Base-by-base conservation (phyloP, 2,888 invertebrate genomes). In the Athrips mouffetella region DNA sequence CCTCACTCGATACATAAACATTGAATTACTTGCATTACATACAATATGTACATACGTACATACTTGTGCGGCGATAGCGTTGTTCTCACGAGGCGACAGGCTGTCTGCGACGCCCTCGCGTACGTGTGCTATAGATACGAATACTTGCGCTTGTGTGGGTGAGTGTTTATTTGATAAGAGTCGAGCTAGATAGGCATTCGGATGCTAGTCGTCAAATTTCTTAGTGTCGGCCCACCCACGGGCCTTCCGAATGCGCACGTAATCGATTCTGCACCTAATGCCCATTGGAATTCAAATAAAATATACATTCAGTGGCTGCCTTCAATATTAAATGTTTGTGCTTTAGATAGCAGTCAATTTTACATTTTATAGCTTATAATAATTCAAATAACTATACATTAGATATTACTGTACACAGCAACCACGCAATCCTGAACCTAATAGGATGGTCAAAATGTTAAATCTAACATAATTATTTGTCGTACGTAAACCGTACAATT, bases 81-180 rank as follows among this genome's bases (percentile, higher is more conserved):
- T 79, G 80, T 82, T 81, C 78, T 74, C 80, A 77, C 76, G 76
- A 39, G 84, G 88, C 88, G 88, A 88, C 88, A 87, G 69, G 83
- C 88, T 76, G 88, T 88, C 88, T 88, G 87, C 80, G 74, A 58
- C 75, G 79, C 62, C 74, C 71, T 66, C 76, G 73, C 72, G 77
- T 65, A 72, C 71, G 81, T 83, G 80, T 84, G 78, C 73, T 63
- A 76, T 82, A 74, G 73, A 77, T 80, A 80, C 70, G 67, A 70
- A 65, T 70, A 65, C 55, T 51, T 56, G 70, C 63, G 70, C 62
- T 51, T 76, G 82, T 82, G 81, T 83, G 81, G 66, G 84, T 76
- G 75, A 67, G 66, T 78, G 78, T 84, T 83, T 83, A 76, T 80
- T 79, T 81, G 85, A 87, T 87, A 87, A 87, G 84, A 79, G 37